These are phyloP conservation scores for Ptychobarbus kaznakovi DNA, from an alignment of 2,797 vertebrate species.

Conservation along the genomic window DNA sequence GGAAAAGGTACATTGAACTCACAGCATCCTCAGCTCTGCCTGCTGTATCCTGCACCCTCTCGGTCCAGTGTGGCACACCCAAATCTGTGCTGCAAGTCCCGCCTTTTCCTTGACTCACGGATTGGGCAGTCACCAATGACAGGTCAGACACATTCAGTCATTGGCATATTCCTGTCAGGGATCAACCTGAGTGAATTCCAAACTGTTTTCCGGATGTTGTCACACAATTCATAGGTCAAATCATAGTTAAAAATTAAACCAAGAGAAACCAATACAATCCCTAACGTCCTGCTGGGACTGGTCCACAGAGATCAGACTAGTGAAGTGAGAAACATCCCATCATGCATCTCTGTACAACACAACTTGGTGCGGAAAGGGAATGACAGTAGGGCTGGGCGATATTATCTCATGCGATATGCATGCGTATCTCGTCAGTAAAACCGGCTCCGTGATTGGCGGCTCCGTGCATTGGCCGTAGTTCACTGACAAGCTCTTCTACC, in stretches of 20 bases:
- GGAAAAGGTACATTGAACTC: conserved; percentile 65
- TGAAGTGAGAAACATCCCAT: conserved; percentile 60
- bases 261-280: conserved; percentile 46
- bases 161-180: conserved; percentile 72
- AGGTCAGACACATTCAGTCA: conserved; percentile 82
- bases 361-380: conserved; percentile 67
- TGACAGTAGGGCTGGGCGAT: conserved; percentile 28
- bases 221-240: conserved; percentile 71
- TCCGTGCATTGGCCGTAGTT: no score
- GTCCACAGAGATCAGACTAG: conserved; percentile 73
- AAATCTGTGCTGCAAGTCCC: conserved; percentile 56
- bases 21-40: conserved; percentile 68
- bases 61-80: conserved; percentile 50
- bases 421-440: no score
- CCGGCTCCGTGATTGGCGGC: no score
- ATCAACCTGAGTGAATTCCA: conserved; percentile 85
- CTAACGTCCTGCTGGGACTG: conserved; percentile 72
- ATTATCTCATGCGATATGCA: no score
- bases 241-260: background rate
- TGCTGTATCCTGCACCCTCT: conserved; percentile 37
- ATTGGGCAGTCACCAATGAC: conserved; percentile 76
- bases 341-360: conserved; percentile 72
- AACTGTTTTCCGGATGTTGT: conserved; percentile 76
- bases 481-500: no score
- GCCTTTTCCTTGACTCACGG: conserved; percentile 68